Evolutionary conservation across 2,888 invertebrate species (phyloP).

Genomic region (Monochamus alternatus): DNA sequence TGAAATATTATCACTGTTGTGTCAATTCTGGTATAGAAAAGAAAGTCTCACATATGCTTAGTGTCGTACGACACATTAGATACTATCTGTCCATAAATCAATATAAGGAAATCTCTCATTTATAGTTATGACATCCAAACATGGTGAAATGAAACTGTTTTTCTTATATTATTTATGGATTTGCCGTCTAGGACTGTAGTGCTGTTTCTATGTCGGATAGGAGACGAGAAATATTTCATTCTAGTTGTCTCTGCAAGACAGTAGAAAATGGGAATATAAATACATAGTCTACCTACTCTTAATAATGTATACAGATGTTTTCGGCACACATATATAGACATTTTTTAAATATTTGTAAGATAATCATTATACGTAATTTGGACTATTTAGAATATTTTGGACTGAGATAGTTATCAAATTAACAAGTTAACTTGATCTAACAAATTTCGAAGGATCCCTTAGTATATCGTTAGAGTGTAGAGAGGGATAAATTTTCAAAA

Average conservation of each 20-base stretch:
- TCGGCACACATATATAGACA: no score
- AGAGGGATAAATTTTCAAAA: no score
- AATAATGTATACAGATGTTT: no score
- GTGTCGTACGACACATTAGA: slow-evolving; percentile 17
- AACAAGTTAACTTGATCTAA: no score
- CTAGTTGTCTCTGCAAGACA: background rate
- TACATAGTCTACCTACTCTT: no score
- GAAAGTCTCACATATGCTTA: slow-evolving; percentile 4
- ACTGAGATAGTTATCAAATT: no score
- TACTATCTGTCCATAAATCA: slow-evolving; percentile 21
- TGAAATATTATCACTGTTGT: background rate
- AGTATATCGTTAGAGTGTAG: no score
- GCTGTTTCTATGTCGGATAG: background rate
- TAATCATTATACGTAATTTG: no score
- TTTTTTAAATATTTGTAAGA: no score
- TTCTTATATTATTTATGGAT: slow-evolving; percentile 11
- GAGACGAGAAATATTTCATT: background rate
- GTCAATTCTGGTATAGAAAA: slow-evolving; percentile 18
- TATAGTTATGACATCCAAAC: slow-evolving; percentile 19
- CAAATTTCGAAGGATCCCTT: no score
- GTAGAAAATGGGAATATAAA: background rate
- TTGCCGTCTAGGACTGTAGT: background rate
- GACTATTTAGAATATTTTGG: no score
- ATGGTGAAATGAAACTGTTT: slow-evolving; percentile 11
- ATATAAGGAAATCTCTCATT: slow-evolving; percentile 20